Evolutionary conservation across 2,888 invertebrate species (phyloP), one percentile per base, ranked within the genome.

Genomic region (Phortica okadai): DNA sequence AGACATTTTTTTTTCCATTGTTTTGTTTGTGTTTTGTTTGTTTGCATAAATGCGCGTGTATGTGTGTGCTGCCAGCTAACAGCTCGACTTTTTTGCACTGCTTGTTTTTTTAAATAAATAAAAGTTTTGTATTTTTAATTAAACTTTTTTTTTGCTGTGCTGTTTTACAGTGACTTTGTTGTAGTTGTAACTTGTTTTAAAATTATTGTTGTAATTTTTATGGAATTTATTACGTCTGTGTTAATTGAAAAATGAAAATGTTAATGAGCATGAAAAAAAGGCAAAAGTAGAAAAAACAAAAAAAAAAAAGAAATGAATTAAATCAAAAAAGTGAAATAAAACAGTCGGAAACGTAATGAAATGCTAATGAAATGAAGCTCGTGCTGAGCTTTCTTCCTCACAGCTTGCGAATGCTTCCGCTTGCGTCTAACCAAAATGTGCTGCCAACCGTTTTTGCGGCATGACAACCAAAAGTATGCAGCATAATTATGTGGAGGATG

Each of bases 201-300:
- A 80, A 80, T 84, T 85, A 84, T 81, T 83, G 42, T 74, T 74
- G 45, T 75, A 76, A 67, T 77, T 80, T 78, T 73, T 70, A 77
- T 69, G 83, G 82, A 86, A 88, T 88, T 87, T 88, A 88, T 89
- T 88, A 84, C 84, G 82, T 85, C 88, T 86, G 83, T 84, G 87
- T 87, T 88, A 88, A 88, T 88, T 88, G 89, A 86, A 88, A 86
- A 88, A 87, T 84, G 84, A 84, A 88, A 88, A 88, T 84, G 87
- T 84, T 88, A 88, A 88, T 88, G 88, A 88, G 86, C 73, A 59
- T 69, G 70, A 54, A 74, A 73, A 70, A 54, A 54, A 16, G 70
- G 50, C 50, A 50, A 14, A 50, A 14, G 72, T 56, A 54, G 50
- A 56, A 56, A 41, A 54, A 41, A 70, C 14, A 56, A 54, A 58